These are phyloP conservation scores for Yponomeuta malinellus DNA, from an alignment of 2,888 invertebrate species.

Conservation along the genomic window DNA sequence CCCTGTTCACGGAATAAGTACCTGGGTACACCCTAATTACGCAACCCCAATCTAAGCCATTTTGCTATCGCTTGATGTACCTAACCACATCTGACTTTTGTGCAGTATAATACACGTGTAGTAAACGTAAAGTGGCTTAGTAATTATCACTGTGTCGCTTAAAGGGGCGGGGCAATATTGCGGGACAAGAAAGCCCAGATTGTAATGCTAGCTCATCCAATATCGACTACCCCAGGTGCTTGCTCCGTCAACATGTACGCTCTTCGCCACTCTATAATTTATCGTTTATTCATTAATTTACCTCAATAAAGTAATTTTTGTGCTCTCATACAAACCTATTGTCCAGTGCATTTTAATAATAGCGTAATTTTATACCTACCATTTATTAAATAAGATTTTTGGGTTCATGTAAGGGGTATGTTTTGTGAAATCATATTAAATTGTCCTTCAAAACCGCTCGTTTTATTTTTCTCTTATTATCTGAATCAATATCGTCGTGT, in stretches of 20 bases:
- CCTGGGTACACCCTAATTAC: neutral
- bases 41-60: neutral
- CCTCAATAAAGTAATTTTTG: conserved; percentile 60
- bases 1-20: neutral
- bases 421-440: conserved; percentile 74
- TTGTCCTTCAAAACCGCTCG: conserved; percentile 71
- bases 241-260: conserved; percentile 16
- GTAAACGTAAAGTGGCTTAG: neutral
- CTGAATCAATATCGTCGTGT: neutral
- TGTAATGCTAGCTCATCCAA: neutral
- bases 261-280: conserved; percentile 39
- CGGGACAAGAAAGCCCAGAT: neutral
- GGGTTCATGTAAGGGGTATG: conserved; percentile 69
- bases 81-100: neutral
- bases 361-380: conserved; percentile 72
- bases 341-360: conserved; percentile 29
- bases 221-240: conserved; percentile 19
- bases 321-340: conserved; percentile 44
- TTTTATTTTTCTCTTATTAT: conserved; percentile 43
- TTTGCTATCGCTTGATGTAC: neutral
- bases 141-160: neutral
- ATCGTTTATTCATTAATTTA: conserved; percentile 62
- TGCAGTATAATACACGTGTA: neutral
- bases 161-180: neutral
- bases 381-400: conserved; percentile 62